phyloP scores from a whole-genome alignment of 2,797 vertebrate genomes.

The Nannoperca australis region DNA sequence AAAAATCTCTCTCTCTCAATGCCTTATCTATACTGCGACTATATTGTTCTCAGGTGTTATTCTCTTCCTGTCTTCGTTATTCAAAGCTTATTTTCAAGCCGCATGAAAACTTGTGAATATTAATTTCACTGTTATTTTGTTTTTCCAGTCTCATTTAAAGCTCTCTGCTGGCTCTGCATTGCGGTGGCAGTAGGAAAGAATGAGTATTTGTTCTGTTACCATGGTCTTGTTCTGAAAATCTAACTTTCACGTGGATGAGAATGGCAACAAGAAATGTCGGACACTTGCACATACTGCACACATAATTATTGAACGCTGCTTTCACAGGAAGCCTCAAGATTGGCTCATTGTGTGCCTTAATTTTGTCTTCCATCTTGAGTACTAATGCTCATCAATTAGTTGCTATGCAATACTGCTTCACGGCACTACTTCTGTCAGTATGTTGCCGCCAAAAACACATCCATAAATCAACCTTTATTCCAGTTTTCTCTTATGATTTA shows the following conservation, averaged over 20 bases:
- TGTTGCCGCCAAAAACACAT: no score
- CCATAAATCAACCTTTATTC: no score
- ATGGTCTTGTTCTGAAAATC: constrained; percentile 6
- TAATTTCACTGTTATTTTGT: not conserved
- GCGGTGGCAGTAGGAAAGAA: constrained; percentile 1
- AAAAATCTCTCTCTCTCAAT: not conserved
- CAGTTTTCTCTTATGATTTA: no score
- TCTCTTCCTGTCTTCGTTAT: not conserved
- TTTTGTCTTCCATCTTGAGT: not conserved
- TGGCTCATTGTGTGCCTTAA: constrained; percentile 14
- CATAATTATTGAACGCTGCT: not conserved
- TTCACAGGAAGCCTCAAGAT: constrained; percentile 12
- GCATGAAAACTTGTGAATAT: not conserved
- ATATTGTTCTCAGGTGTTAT: not conserved
- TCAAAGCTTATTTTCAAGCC: not conserved
- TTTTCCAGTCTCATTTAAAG: constrained; percentile 3
- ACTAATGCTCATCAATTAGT: not conserved
- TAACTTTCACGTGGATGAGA: constrained; percentile 13
- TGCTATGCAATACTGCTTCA: no score
- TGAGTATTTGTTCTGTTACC: constrained; percentile 10
- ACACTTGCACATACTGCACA: not conserved
- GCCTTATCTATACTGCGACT: not conserved
- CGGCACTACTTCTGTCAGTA: no score
- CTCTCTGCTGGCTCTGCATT: constrained; percentile 2
- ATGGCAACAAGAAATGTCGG: not conserved